A percentile compares a stretch with the other conserved stretches of the same genome.
phyloP scores from a whole-genome alignment of 2,797 vertebrate species.

The Trematomus bernacchii region DNA sequence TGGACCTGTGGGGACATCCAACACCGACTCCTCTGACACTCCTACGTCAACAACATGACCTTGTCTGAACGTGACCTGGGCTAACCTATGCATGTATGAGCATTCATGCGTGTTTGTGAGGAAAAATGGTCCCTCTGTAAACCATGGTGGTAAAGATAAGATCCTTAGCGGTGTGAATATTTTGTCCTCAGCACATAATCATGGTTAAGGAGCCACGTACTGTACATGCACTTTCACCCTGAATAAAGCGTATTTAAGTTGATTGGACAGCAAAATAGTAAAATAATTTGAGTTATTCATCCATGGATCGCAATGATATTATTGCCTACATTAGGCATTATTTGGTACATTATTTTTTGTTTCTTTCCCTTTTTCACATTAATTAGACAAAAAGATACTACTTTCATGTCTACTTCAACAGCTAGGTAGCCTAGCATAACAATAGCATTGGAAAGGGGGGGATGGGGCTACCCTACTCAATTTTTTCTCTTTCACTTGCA shows the following conservation, averaged over 20 bases:
- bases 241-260: neutral
- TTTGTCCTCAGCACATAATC: neutral
- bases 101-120: neutral
- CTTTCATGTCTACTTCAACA: neutral
- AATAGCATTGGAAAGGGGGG: neutral
- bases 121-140: neutral
- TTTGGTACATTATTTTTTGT: too few relatives aligned
- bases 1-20: constrained; percentile 57
- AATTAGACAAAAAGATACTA: neutral
- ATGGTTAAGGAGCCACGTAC: neutral
- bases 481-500: too few relatives aligned
- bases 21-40: constrained; percentile 60
- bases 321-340: too few relatives aligned
- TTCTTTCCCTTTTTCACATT: neutral
- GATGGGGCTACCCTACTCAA: neutral
- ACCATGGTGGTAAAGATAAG: neutral
- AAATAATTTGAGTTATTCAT: neutral
- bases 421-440: neutral
- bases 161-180: neutral
- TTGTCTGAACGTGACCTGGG: constrained; percentile 40
- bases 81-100: constrained; percentile 15
- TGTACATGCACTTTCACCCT: neutral
- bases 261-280: neutral
- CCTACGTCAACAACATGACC: constrained; percentile 63
- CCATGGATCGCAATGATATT: too few relatives aligned